Conservation (phyloP, 1,140 invertebrate genomes). For the Ceratina japonica region DNA sequence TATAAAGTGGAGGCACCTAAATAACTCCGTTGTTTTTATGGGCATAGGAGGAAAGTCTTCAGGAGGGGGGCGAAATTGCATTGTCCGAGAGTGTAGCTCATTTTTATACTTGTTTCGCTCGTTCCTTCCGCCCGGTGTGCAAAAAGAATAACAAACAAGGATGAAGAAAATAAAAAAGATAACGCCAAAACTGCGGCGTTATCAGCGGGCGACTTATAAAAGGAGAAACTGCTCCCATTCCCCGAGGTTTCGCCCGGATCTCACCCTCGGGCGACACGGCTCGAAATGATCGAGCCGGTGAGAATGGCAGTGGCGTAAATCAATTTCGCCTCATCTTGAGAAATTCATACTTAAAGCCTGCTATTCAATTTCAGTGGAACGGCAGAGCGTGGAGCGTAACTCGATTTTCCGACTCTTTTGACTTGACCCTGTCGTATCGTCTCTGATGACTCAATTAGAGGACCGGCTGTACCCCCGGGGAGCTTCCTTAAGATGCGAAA, state of each 20-base stretch:
- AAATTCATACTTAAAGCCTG: constrained; percentile 20
- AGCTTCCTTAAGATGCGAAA: background rate
- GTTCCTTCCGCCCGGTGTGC: background rate
- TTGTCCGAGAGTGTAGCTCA: constrained; percentile 11
- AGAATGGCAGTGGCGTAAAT: constrained; percentile 13
- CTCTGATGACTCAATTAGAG: background rate
- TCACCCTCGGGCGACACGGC: background rate
- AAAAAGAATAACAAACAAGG: background rate
- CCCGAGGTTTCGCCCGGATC: background rate
- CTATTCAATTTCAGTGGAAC: constrained; percentile 13
- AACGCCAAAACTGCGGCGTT: background rate
- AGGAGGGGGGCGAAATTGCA: constrained; percentile 8
- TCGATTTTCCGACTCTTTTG: constrained; percentile 14
- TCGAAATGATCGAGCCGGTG: background rate
- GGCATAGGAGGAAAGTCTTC: constrained; percentile 10
- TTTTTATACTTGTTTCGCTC: constrained; percentile 21
- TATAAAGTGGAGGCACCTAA: constrained; percentile 16
- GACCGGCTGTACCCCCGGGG: background rate
- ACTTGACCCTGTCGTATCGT: background rate
- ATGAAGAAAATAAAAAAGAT: background rate
- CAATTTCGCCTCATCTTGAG: constrained; percentile 5
- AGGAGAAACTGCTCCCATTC: too few relatives aligned
- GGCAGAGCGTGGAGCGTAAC: background rate
- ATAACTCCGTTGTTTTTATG: constrained; percentile 28
- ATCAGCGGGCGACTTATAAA: background rate